Base-by-base conservation (phyloP, 2,888 invertebrate species). In the Watsonalla binaria region DNA sequence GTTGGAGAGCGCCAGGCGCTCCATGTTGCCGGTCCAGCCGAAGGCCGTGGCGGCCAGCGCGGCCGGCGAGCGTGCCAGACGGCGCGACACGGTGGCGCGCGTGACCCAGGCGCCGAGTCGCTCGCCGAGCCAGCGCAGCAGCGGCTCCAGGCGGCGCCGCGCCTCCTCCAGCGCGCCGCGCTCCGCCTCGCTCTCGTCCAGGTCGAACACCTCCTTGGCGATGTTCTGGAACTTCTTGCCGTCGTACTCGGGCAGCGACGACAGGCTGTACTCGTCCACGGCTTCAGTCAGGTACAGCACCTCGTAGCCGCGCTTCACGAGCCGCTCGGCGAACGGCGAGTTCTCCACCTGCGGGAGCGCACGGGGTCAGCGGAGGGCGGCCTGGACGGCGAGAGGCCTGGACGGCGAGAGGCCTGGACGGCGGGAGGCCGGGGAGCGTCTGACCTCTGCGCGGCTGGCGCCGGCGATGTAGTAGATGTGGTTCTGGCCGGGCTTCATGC, bases 11-110 rank as follows among this genome's bases (percentile, higher is more conserved):
- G 99, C 98, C 63, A 99, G 93, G 51, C 99, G 93, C 91, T 99
- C 99, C 99, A 99, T 99, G 88, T 99, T 99, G 72, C 99, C 99
- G 70, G 99, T 98, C 99, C 99, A 99, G 66, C 99, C 99, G 89
- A 98, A 99, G 92, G 96, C 95, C 57, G 97, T 96, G 63, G 99
- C 99, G 50, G 99, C 98, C 52, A 99, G 92, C 52, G 98, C 99
- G 84, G 98, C 98, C 0, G 99, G 99, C 6, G 99, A 98, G 74
- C 95, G 95, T 57, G 95, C 94, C 55, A 99, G 92, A 55, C 98
- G 93, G 68, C 98, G 96, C 4, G 98, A 98, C 33, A 99, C 92
- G 52, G 93, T 92, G 0, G 96, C 97, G 83, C 96, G 97, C 59
- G 91, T 91, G 64, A 95, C 92, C 79, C 93, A 92, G 58, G 96